These are phyloP conservation scores for Bucorvus abyssinicus DNA, from an alignment of 2,797 vertebrate species.

Conservation along the genomic window DNA sequence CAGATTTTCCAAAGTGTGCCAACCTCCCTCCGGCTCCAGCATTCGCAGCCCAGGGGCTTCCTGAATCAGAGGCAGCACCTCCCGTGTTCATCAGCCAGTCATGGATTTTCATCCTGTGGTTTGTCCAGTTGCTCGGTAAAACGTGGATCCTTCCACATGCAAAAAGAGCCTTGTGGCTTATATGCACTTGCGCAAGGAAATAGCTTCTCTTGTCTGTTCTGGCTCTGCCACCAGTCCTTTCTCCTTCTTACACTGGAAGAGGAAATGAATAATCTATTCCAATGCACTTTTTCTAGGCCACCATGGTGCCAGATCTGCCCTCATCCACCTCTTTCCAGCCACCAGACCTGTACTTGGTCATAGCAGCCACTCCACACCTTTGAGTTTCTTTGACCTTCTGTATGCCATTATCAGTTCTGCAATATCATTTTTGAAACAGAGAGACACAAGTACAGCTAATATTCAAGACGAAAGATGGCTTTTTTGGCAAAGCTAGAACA, in stretches of 20 bases:
- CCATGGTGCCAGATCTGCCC: background rate
- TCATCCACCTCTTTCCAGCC: background rate
- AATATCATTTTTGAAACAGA: background rate
- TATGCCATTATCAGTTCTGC: background rate
- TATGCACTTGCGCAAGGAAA: background rate
- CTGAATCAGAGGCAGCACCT: background rate
- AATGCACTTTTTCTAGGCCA: background rate
- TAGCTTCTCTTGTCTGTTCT: background rate
- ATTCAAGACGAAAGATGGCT: background rate
- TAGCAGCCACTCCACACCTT: background rate
- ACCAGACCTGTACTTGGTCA: background rate
- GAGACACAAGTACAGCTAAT: background rate
- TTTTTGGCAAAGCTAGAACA: background rate
- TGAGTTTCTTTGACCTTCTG: background rate
- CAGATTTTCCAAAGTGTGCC: background rate
- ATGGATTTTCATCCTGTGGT: background rate
- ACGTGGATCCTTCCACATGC: background rate
- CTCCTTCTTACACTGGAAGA: background rate
- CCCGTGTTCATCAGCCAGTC: fast-evolving
- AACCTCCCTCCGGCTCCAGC: background rate
- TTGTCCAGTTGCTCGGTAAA: background rate
- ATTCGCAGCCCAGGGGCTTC: background rate
- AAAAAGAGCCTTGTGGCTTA: background rate
- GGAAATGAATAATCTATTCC: background rate
- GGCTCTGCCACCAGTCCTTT: background rate